These are phyloP conservation scores for Valencia hispanica DNA, from an alignment of 2,797 vertebrate genomes.

Conservation along the genomic window DNA sequence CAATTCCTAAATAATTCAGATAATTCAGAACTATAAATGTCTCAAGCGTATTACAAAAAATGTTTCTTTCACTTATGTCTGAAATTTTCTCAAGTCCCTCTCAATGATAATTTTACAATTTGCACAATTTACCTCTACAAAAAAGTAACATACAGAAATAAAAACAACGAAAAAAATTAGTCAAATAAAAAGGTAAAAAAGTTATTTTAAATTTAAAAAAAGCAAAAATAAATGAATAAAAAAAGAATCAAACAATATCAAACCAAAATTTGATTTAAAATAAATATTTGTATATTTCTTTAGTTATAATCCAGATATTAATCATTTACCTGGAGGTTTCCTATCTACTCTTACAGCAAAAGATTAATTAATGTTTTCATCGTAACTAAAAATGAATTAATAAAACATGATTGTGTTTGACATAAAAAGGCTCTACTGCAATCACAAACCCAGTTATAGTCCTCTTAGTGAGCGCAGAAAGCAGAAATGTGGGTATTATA, in stretches of 20 bases:
- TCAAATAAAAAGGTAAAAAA: too few species aligned
- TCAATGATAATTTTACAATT: neutral
- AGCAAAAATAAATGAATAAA: too few species aligned
- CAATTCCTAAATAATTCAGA: neutral
- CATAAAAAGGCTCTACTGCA: neutral
- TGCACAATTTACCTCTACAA: neutral
- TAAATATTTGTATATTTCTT: neutral
- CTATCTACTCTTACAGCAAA: too few species aligned
- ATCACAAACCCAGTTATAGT: neutral
- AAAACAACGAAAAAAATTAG: too few species aligned
- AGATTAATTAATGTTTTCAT: too few species aligned
- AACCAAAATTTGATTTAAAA: neutral
- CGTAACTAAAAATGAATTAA: neutral
- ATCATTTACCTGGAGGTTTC: too few species aligned
- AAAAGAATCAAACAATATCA: too few species aligned
- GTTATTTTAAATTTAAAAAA: too few species aligned
- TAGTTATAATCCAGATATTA: neutral
- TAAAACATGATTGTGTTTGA: neutral
- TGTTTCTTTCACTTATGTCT: neutral
- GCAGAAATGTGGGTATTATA: conserved; percentile 28
- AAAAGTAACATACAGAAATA: neutral
- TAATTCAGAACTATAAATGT: neutral
- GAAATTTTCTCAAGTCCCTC: too few species aligned
- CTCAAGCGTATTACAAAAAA: neutral
- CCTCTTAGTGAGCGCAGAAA: conserved; percentile 24